These are phyloP conservation scores for Micromussa lordhowensis DNA, from an alignment of 92 coral and sea anemone species.

Conservation along the genomic window DNA sequence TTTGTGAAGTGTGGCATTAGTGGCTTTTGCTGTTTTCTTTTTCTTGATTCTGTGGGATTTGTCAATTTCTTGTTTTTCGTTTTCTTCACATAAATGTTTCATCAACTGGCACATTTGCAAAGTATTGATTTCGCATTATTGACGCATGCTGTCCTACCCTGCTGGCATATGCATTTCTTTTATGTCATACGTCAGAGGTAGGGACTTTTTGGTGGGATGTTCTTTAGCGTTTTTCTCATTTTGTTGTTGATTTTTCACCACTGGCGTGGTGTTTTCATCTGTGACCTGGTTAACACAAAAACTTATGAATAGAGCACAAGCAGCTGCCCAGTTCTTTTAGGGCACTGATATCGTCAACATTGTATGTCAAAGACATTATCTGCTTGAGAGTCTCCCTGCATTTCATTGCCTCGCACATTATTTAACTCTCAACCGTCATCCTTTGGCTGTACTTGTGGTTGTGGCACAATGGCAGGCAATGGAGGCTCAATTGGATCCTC, in stretches of 20 bases:
- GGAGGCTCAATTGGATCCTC: too few relatives aligned
- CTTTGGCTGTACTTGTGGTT: not conserved
- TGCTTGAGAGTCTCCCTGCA: not conserved
- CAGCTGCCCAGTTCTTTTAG: not conserved
- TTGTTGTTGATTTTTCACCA: too few relatives aligned
- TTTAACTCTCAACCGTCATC: not conserved
- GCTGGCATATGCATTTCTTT: slow-evolving; percentile 40
- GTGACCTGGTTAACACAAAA: not conserved
- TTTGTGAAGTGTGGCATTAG: too few relatives aligned
- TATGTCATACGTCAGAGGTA: slow-evolving; percentile 43
- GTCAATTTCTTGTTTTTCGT: not conserved
- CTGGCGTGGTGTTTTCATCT: too few relatives aligned
- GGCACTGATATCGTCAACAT: not conserved
- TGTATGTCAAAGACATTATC: not conserved
- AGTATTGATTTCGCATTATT: slow-evolving; percentile 43
- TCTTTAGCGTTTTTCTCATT: too few relatives aligned
- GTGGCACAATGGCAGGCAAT: too few relatives aligned
- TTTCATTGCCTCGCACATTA: not conserved
- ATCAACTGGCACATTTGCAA: slow-evolving; percentile 50
- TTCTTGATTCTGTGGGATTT: not conserved
- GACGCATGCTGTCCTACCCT: slow-evolving; percentile 60
- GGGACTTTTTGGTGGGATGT: slow-evolving; percentile 9
- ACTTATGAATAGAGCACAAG: not conserved
- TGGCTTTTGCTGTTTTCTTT: not conserved
- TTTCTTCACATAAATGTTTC: slow-evolving; percentile 32